phyloP scores from a whole-genome alignment of 64 coral and sea anemone species.

The Stylophora pistillata region DNA sequence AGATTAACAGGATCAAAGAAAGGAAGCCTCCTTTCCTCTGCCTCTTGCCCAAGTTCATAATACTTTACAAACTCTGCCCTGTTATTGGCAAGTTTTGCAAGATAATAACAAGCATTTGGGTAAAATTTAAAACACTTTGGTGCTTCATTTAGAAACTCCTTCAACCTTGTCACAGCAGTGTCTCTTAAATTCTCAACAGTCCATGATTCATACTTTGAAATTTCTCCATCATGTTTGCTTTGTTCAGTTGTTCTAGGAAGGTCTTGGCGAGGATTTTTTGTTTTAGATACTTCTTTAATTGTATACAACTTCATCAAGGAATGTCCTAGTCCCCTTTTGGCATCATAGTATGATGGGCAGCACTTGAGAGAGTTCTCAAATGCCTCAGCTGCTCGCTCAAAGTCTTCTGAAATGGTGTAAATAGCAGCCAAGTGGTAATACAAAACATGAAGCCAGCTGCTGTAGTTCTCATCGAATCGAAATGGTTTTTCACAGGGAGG shows the following conservation, averaged over 20 bases:
- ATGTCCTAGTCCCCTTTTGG: constrained; percentile 69
- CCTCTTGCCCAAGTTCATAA: constrained; percentile 69
- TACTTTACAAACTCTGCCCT: too few relatives aligned
- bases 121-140: constrained; percentile 78
- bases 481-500: constrained; percentile 31
- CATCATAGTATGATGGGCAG: constrained; percentile 63
- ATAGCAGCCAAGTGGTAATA: constrained; percentile 35
- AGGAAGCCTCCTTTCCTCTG: constrained; percentile 72
- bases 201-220: too few relatives aligned
- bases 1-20: constrained; percentile 64
- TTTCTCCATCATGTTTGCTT: too few relatives aligned
- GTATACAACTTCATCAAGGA: constrained; percentile 22
- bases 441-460: too few relatives aligned
- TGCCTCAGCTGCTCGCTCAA: constrained; percentile 42
- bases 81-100: constrained; percentile 34
- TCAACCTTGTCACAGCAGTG: not conserved
- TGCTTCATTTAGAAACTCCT: constrained; percentile 71
- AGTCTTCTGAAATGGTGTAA: constrained; percentile 30
- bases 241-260: too few relatives aligned
- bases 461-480: constrained; percentile 43
- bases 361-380: constrained; percentile 59
- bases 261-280: too few relatives aligned
- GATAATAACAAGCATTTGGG: constrained; percentile 79
- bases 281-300: too few relatives aligned
- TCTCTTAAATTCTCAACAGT: constrained; percentile 10